phyloP scores from a whole-genome alignment of 2,888 invertebrate genomes.

The Cerastoderma edule region DNA sequence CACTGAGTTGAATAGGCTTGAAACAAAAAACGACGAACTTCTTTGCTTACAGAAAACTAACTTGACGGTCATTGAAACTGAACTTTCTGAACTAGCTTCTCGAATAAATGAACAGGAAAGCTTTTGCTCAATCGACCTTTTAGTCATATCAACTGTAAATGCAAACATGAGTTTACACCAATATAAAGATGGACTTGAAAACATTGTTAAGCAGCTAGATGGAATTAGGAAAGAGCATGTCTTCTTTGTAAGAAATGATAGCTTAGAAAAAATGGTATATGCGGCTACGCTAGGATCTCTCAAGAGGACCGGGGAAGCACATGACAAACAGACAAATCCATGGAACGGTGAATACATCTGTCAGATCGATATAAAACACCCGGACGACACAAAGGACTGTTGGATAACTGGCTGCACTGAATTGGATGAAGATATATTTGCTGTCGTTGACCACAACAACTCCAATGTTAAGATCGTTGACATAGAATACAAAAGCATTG shows the following conservation, averaged over 20 bases:
- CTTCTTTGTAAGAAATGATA: neutral
- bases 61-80: too few relatives aligned
- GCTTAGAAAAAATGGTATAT: neutral
- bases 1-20: too few relatives aligned
- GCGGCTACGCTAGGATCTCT: too few relatives aligned
- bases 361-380: conserved; percentile 4
- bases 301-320: too few relatives aligned
- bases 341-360: neutral
- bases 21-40: too few relatives aligned
- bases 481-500: neutral
- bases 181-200: too few relatives aligned
- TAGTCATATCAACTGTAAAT: too few relatives aligned
- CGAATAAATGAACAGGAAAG: too few relatives aligned
- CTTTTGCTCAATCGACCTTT: too few relatives aligned
- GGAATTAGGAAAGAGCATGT: neutral
- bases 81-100: too few relatives aligned
- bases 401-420: conserved; percentile 4
- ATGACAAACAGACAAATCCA: neutral
- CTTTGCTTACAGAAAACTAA: too few relatives aligned
- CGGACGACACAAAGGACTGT: neutral
- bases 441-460: conserved; percentile 7
- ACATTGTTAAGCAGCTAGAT: neutral
- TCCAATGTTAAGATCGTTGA: neutral
- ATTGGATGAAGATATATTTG: neutral
- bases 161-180: too few relatives aligned